phyloP scores from a whole-genome alignment of 2,113 vertebrate genomes.

The Indicator indicator region DNA sequence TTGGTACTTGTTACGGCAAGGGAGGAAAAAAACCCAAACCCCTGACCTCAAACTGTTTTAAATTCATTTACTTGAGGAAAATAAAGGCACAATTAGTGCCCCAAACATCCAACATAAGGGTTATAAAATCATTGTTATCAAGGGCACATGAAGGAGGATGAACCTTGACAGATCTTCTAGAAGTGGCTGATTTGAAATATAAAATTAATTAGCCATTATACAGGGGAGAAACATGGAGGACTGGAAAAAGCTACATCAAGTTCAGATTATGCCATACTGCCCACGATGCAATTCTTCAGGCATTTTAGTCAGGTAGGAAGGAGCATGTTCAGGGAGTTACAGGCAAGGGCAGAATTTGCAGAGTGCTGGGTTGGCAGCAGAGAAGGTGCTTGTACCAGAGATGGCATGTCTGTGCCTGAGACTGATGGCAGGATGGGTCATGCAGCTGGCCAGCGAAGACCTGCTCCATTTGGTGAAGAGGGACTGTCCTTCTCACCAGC shows the following conservation, averaged over 20 bases:
- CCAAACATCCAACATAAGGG: background rate
- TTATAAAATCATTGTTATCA: conserved; percentile 1
- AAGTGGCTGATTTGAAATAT: background rate
- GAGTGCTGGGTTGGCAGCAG: background rate
- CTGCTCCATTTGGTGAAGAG: background rate
- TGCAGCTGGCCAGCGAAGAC: background rate
- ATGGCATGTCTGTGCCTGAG: background rate
- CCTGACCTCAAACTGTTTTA: background rate
- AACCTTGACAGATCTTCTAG: background rate
- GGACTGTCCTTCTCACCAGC: background rate
- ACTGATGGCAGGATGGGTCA: background rate
- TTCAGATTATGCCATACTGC: background rate
- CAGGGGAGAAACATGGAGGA: background rate
- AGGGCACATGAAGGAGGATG: background rate
- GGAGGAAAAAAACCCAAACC: accelerated
- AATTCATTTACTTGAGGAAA: background rate
- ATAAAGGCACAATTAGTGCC: background rate
- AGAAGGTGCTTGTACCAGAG: background rate
- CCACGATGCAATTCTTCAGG: background rate
- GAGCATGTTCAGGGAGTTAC: background rate
- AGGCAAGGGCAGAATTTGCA: background rate
- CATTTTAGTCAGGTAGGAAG: background rate
- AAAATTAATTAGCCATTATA: conserved; percentile 20
- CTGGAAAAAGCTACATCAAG: background rate
- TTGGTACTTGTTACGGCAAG: background rate